Conservation (phyloP, 2,797 vertebrate genomes). For the Petrocephalus schoutedeni region DNA sequence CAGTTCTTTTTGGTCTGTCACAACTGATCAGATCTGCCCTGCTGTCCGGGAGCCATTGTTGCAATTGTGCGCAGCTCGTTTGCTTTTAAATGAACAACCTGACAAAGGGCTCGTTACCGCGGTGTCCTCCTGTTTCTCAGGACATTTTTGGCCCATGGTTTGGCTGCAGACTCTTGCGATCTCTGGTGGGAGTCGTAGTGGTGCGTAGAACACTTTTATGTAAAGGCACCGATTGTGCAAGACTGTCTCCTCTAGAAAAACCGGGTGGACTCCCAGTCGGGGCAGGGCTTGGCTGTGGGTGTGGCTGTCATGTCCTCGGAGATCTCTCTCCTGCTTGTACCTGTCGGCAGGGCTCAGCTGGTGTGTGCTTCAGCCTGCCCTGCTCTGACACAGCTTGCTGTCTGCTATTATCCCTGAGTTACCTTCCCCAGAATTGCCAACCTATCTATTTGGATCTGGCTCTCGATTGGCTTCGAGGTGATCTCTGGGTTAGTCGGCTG, state of each 20-base stretch:
- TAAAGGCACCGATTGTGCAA: not conserved
- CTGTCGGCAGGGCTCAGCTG: not conserved
- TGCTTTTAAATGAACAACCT: not conserved
- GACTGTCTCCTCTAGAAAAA: not conserved
- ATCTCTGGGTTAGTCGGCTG: not conserved
- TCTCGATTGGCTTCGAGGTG: not conserved
- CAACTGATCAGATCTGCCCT: not conserved
- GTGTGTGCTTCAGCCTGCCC: not conserved
- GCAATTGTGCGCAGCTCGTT: not conserved
- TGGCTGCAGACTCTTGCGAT: not conserved
- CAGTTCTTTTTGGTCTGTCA: not conserved
- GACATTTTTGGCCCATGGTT: not conserved
- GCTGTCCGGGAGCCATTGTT: not conserved
- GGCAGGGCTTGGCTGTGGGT: slow-evolving; percentile 5
- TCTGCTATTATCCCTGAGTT: not conserved
- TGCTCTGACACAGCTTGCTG: not conserved
- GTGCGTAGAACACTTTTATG: not conserved
- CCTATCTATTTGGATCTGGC: not conserved
- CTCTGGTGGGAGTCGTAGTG: not conserved
- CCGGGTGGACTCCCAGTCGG: not conserved
- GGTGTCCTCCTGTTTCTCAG: not conserved
- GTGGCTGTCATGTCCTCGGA: not conserved
- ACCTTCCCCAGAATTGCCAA: not conserved
- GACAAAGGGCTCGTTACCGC: not conserved
- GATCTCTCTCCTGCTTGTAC: not conserved